A percentile compares a stretch with the other conserved stretches of the same genome.
Conservation (phyloP, 2,888 invertebrate genomes). For the Chrysotoxum bicinctum region DNA sequence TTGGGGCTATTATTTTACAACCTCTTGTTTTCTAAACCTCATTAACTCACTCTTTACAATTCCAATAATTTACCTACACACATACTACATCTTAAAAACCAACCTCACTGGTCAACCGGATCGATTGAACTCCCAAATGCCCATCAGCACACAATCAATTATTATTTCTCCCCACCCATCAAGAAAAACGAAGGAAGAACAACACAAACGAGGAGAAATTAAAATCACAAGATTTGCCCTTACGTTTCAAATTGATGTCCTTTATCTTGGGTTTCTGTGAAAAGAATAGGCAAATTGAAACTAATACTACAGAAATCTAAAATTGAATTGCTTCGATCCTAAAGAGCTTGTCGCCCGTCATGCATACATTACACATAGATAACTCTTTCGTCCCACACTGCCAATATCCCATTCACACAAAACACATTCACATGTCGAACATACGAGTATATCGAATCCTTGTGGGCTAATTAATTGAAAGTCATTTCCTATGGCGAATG, state of each 20-base stretch:
- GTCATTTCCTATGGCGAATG: constrained; percentile 51
- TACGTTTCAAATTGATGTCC: constrained; percentile 5
- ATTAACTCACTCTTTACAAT: too few relatives aligned
- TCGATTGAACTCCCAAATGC: background rate
- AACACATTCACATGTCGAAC: background rate
- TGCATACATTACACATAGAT: background rate
- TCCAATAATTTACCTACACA: too few relatives aligned
- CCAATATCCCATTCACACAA: background rate
- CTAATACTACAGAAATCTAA: constrained; percentile 41
- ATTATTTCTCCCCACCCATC: background rate
- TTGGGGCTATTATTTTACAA: too few relatives aligned
- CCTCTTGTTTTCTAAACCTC: too few relatives aligned
- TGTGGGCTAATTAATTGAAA: constrained; percentile 61
- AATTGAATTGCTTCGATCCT: constrained; percentile 50
- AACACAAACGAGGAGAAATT: constrained; percentile 12
- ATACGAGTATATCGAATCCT: constrained; percentile 22
- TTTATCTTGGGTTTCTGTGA: constrained; percentile 18
- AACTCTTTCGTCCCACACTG: background rate
- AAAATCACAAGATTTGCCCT: constrained; percentile 33
- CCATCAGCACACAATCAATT: constrained; percentile 3
- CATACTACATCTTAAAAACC: background rate
- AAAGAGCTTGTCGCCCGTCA: constrained; percentile 23
- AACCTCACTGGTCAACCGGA: background rate
- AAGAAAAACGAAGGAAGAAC: background rate
- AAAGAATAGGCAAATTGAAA: constrained; percentile 29